Conservation (phyloP, 1,140 invertebrate genomes). For the Leptinotarsa defecta region DNA sequence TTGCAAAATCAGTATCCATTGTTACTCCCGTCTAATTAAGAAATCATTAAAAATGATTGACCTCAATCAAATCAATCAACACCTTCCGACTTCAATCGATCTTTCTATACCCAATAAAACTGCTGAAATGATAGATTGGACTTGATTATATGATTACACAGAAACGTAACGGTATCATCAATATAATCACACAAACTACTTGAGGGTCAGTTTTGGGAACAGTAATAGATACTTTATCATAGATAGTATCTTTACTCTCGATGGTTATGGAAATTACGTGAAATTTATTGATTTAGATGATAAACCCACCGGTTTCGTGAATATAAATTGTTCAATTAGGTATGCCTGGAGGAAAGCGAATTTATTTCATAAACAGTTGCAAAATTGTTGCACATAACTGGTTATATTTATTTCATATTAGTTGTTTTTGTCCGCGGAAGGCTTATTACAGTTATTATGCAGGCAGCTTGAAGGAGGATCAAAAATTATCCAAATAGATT, state of each 20-base stretch:
- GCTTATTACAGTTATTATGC: background rate
- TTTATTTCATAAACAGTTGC: constrained; percentile 14
- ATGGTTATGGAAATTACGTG: constrained; percentile 18
- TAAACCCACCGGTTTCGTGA: constrained; percentile 20
- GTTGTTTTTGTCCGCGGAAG: background rate
- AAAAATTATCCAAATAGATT: background rate
- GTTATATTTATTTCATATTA: background rate
- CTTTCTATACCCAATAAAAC: background rate
- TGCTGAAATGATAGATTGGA: background rate
- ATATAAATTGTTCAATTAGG: constrained; percentile 18
- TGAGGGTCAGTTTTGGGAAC: constrained; percentile 16
- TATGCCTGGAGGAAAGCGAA: constrained; percentile 12
- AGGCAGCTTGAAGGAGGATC: background rate
- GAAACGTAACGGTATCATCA: background rate
- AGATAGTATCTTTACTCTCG: constrained; percentile 11
- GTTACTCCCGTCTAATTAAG: no score
- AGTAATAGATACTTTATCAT: constrained; percentile 12
- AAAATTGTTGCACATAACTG: constrained; percentile 8
- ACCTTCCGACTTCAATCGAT: no score
- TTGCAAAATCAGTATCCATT: no score
- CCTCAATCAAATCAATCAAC: no score
- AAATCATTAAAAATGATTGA: no score
- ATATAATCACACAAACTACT: constrained; percentile 13
- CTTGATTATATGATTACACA: background rate
- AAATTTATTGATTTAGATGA: constrained; percentile 19